Percentiles rank a stretch among this genome's conserved stretches.
Evolutionary conservation across 1,140 invertebrate species (phyloP).

Genomic region (Cotesia chilonis): DNA sequence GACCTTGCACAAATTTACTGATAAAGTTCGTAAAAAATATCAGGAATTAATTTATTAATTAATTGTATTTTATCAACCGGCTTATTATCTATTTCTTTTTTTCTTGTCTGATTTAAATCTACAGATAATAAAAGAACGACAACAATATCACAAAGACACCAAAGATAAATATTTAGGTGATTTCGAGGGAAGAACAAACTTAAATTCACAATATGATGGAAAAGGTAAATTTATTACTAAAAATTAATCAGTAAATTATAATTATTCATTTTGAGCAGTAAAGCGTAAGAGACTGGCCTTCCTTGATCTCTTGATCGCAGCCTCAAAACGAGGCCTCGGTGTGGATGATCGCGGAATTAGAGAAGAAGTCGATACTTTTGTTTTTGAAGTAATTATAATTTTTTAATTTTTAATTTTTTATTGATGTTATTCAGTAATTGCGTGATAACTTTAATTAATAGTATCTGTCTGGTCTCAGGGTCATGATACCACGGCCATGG

Average conservation of each 20-base stretch:
- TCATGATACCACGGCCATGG: conserved; percentile 45
- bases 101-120: not conserved
- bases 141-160: conserved; percentile 44
- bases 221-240: not conserved
- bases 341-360: conserved; percentile 73
- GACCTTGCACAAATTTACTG: conserved; percentile 39
- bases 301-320: conserved; percentile 78
- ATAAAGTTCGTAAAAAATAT: conserved; percentile 29
- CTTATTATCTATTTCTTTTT: not conserved
- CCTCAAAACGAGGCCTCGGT: conserved; percentile 62
- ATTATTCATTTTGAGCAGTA: conserved; percentile 13
- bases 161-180: conserved; percentile 30
- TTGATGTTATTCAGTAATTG: not conserved
- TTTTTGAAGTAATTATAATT: conserved; percentile 21
- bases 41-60: not conserved
- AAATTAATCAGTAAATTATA: not conserved
- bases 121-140: conserved; percentile 44
- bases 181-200: not conserved
- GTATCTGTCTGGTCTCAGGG: conserved; percentile 33
- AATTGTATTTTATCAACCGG: not conserved
- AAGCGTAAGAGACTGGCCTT: conserved; percentile 70
- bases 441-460: not conserved
- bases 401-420: not conserved
- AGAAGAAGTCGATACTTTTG: conserved; percentile 83
- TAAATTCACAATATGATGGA: not conserved